Evolutionary conservation across 2,888 invertebrate genomes (phyloP).

Genomic region (Oegoconia quadripuncta): DNA sequence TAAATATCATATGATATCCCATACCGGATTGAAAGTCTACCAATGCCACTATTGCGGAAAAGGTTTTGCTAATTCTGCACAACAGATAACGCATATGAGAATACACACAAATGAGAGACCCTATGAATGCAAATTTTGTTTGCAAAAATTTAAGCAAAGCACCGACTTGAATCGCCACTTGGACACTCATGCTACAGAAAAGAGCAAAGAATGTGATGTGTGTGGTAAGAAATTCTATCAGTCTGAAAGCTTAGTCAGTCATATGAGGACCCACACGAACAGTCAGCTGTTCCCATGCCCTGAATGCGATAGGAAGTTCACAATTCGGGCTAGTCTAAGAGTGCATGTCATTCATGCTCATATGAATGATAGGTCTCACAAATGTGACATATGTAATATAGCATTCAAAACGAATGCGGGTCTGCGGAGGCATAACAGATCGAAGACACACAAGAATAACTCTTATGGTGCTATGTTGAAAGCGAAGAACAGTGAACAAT

Average conservation of each 20-base stretch:
- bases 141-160: constrained; percentile 10
- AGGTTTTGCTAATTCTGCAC: constrained; percentile 15
- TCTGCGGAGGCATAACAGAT: constrained; percentile 4
- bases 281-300: constrained; percentile 21
- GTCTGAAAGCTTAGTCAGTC: constrained; percentile 12
- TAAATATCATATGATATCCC: constrained; percentile 25
- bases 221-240: constrained; percentile 26
- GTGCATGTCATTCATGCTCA: constrained; percentile 11
- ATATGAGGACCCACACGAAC: constrained; percentile 25
- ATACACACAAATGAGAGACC: constrained; percentile 27
- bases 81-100: constrained; percentile 21
- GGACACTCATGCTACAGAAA: constrained; percentile 16
- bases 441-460: constrained; percentile 2
- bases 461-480: neutral
- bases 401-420: neutral
- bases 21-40: constrained; percentile 29
- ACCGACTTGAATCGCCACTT: constrained; percentile 18
- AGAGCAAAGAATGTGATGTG: constrained; percentile 22
- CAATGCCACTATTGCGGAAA: constrained; percentile 40
- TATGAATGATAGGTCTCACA: constrained; percentile 1
- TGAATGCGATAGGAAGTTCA: constrained; percentile 9
- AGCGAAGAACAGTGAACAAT: neutral
- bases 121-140: constrained; percentile 26
- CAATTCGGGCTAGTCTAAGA: neutral
- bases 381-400: constrained; percentile 15